Base-by-base conservation (phyloP, 2,888 invertebrate genomes). In the Lasioglossum oenotherae region DNA sequence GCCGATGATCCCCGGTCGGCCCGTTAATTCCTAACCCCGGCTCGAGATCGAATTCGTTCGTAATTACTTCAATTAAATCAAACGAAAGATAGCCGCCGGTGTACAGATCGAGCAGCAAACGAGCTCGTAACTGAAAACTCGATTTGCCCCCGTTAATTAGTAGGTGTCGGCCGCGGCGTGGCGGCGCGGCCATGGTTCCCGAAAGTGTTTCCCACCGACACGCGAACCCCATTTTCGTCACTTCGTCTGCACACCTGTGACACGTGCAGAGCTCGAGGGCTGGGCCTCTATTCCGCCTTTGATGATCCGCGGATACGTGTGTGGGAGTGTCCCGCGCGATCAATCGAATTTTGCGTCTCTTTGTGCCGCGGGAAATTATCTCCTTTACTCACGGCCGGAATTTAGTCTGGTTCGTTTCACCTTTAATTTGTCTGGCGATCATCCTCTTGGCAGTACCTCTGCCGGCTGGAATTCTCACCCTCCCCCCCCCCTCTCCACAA, bases 51-150 rank as follows among this genome's bases (percentile, higher is more conserved):
- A 82, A 82, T 87, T 87, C 87, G 87, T 87, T 86, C 79, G 86
- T 80, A 87, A 86, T 87, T 86, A 87, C 87, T 82, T 86, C 82
- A 80, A 86, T 87, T 87, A 86, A 82, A 82, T 82, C 82, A 82
- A 86, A 87, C 87, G 87, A 82, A 87, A 86, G 86, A 82, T 81
- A 87, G 78, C 76, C 67, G 4, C 23, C 35, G 60, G 49, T 64
- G 71, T 64, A 71, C 74, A 73, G 81, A 72, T 71, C 44, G 53
- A 64, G 38, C 38, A 19, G 74, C 80, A 85, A 80, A 86, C 80
- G 82, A 82, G 76, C 80, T 78, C 78, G 87, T 82, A 86, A 87
- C 85, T 78, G 82, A 85, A 87, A 87, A 86, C 83, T 86, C 86
- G 86, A 88, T 86, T 84, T 84, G 78, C 57, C 60, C 60, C 49